A percentile compares a stretch with the other conserved stretches of the same genome.
Evolutionary conservation across 2,113 vertebrate genomes (phyloP).

Genomic region (Madoqua kirkii): DNA sequence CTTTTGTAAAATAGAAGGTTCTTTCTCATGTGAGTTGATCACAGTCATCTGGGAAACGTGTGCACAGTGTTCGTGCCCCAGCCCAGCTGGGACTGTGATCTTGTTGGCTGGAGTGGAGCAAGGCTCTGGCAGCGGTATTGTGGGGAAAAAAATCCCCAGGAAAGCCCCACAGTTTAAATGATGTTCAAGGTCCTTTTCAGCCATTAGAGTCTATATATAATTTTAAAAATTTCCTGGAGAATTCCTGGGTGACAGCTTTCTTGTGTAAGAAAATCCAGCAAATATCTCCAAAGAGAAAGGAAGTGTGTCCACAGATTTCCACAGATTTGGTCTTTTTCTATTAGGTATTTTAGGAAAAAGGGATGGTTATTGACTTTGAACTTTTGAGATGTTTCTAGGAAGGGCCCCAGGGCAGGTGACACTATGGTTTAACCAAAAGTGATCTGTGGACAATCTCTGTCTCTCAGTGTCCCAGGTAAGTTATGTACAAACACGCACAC

Average conservation of each 20-base stretch:
- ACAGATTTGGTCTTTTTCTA: not conserved
- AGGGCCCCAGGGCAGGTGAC: not conserved
- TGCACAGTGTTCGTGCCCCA: not conserved
- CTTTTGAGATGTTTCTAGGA: not conserved
- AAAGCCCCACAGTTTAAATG: not conserved
- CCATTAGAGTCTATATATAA: not conserved
- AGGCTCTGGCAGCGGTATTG: not conserved
- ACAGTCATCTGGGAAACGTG: not conserved
- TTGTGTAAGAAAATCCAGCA: not conserved
- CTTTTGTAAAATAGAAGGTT: not conserved
- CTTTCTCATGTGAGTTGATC: not conserved
- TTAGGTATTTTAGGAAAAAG: not conserved
- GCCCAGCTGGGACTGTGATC: not conserved
- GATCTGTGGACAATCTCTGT: not conserved
- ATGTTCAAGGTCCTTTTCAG: not conserved
- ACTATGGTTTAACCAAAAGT: not conserved
- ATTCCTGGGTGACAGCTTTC: not conserved
- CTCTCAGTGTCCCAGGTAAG: not conserved
- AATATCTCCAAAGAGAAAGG: not conserved
- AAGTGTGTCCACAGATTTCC: not conserved
- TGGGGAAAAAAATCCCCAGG: not conserved
- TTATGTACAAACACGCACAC: too few species aligned
- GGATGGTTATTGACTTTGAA: not conserved
- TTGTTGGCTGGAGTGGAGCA: not conserved
- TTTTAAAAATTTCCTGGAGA: not conserved